Evolutionary conservation across 2,888 invertebrate genomes (phyloP), one percentile per base, ranked within the genome.

Genomic region (Synergus itoensis): DNA sequence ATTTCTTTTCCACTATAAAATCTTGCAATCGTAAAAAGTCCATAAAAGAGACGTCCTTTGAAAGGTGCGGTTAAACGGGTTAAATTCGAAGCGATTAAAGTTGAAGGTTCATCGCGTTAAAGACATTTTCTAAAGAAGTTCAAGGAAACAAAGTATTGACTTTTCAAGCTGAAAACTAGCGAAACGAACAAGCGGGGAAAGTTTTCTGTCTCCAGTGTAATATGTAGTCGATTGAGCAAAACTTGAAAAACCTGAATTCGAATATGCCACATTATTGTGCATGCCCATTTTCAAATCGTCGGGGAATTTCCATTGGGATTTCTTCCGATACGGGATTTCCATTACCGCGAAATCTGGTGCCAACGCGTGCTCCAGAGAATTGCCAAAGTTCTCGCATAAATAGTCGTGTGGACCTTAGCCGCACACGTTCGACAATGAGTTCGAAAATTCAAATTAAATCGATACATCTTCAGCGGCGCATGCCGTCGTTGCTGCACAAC

Each of bases 321-420:
- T 73, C 53, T 53, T 53, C 16, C 11, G 48, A 53, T 53, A 36
- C 36, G 36, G 53, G 48, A 48, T 73, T 73, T 73, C 36, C 73
- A 73, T 73, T 53, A 53, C 48, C 48, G 11, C 48, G 36, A 73
- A 73, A 73, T 73, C 73, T 53, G 73, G 53, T 21, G 36, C 73
- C 28, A 53, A 48, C 73, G 48, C 36, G 36, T 40, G 43, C 43
- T 73, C 36, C 36, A 53, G 60, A 4, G 60, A 60, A 73, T 73
- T 73, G 40, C 53, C 36, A 73, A 73, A 73, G 73, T 73, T 73
- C 5, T 53, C n/a, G 4, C 73, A 73, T 73, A 73, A 73, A 73
- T 73, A 48, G 48, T 28, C 28, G 3, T 21, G 48, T 53, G 28
- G 53, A 40, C 53, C 28, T 36, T 53, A 40, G n/a, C 73, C 48